These are phyloP conservation scores for Nipponia nippon DNA, from an alignment of 2,113 vertebrate genomes.

Conservation along the genomic window DNA sequence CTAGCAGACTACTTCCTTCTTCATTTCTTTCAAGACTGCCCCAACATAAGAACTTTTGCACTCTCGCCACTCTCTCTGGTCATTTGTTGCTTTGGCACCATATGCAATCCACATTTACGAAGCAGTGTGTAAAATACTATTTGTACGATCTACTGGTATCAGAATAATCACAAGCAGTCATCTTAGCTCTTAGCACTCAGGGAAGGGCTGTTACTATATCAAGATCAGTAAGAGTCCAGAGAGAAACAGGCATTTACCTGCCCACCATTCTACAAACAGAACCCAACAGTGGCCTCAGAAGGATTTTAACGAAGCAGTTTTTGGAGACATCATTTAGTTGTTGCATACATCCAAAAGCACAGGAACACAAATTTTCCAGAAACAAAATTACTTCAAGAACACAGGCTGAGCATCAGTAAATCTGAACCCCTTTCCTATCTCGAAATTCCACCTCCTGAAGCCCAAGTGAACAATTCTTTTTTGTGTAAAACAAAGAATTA, in stretches of 20 bases:
- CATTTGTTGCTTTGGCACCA: neutral
- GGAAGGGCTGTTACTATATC: neutral
- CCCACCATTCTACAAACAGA: neutral
- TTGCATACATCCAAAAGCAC: neutral
- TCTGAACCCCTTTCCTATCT: neutral
- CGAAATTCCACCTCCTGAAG: neutral
- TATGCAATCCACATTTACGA: neutral
- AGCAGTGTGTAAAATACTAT: neutral
- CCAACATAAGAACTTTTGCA: neutral
- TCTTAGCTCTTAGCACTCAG: neutral
- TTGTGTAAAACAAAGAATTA: neutral
- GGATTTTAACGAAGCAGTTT: neutral
- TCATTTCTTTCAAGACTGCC: neutral
- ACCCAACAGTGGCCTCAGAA: neutral
- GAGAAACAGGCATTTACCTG: neutral
- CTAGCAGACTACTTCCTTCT: neutral
- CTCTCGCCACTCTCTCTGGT: neutral
- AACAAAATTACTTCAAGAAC: neutral
- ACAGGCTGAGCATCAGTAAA: neutral
- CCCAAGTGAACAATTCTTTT: neutral
- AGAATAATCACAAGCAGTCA: neutral
- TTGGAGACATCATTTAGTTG: neutral
- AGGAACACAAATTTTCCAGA: neutral
- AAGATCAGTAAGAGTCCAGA: neutral
- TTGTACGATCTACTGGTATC: neutral